These are phyloP conservation scores for Montipora foliosa DNA, from an alignment of 64 coral and sea anemone species.

Conservation along the genomic window DNA sequence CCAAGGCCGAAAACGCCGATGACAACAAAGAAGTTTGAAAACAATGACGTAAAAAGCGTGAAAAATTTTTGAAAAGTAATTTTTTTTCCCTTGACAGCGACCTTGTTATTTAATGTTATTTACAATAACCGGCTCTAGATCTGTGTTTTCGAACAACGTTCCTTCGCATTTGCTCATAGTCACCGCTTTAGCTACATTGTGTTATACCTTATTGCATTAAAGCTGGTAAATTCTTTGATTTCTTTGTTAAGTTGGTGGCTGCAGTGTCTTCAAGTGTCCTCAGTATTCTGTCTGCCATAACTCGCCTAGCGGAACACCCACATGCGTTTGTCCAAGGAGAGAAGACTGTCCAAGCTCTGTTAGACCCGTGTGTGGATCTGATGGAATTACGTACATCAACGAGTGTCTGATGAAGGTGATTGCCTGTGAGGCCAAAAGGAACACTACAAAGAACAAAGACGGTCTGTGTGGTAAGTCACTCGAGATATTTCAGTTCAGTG, in stretches of 20 bases:
- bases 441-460: conserved; percentile 28
- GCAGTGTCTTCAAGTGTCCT: conserved; percentile 40
- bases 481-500: not conserved
- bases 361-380: conserved; percentile 67
- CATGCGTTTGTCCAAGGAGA: conserved; percentile 71
- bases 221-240: not conserved
- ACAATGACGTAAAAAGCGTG: too few relatives aligned
- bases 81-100: too few relatives aligned
- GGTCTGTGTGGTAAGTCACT: conserved; percentile 68
- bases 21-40: too few relatives aligned
- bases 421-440: conserved; percentile 33
- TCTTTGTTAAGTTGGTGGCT: conserved; percentile 48
- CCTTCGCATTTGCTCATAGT: too few relatives aligned
- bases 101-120: too few relatives aligned
- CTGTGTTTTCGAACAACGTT: too few relatives aligned
- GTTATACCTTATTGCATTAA: not conserved
- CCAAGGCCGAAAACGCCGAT: too few relatives aligned
- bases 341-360: conserved; percentile 37
- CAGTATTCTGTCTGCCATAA: conserved; percentile 55
- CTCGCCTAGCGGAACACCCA: conserved; percentile 44
- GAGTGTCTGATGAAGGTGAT: conserved; percentile 73
- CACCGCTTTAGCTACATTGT: too few relatives aligned
- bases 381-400: conserved; percentile 73
- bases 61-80: too few relatives aligned
- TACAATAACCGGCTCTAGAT: too few relatives aligned